Percentiles rank a stretch among this genome's conserved stretches.
Conservation (phyloP, 2,113 vertebrate genomes). For the Otolemur garnettii region DNA sequence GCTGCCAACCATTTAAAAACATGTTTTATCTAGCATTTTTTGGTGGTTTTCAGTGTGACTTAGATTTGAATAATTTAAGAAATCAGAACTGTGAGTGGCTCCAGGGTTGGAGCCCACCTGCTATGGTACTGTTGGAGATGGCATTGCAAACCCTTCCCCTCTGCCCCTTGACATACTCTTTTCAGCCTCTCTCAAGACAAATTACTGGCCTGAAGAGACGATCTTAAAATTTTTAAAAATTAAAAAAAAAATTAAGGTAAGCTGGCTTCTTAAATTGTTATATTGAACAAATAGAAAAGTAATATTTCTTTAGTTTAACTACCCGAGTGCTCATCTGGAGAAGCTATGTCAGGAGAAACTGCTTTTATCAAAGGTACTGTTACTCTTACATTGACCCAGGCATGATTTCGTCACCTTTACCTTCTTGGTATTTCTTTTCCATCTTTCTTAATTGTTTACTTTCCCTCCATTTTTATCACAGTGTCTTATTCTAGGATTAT, state of each 20-base stretch:
- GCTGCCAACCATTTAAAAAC: not conserved
- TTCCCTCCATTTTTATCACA: not conserved
- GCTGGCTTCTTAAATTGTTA: not conserved
- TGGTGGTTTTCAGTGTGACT: not conserved
- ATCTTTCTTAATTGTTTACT: not conserved
- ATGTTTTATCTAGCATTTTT: not conserved
- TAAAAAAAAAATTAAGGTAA: not conserved
- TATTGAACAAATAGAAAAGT: not conserved
- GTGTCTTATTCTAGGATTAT: not conserved
- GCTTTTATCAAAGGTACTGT: not conserved
- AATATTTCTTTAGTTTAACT: not conserved
- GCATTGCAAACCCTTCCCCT: fast-evolving
- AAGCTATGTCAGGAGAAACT: not conserved
- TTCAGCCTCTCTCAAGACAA: not conserved
- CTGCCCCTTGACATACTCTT: fast-evolving
- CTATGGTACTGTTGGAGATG: not conserved
- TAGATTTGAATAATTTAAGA: constrained; percentile 23
- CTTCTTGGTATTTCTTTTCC: constrained; percentile 18
- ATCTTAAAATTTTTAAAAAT: not conserved
- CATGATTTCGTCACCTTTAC: not conserved
- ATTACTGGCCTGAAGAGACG: not conserved
- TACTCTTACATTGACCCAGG: not conserved
- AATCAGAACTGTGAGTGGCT: not conserved
- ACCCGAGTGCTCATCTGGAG: not conserved
- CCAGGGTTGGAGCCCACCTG: not conserved